Evolutionary conservation across 1,140 invertebrate genomes (phyloP), one percentile per base, ranked within the genome.

Genomic region (Saxidomus purpurata): DNA sequence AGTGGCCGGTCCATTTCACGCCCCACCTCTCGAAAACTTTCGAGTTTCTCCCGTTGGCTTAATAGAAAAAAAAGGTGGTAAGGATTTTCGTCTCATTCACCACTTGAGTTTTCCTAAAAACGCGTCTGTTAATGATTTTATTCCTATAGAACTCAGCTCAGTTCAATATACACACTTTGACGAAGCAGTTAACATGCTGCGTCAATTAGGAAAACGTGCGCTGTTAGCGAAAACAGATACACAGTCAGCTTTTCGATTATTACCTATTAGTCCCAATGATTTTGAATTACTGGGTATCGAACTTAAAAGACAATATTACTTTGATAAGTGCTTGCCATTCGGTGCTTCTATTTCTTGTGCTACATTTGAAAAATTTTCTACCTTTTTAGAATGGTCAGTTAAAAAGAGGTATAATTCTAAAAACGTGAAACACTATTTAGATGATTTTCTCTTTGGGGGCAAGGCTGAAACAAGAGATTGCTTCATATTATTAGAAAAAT

Each of bases 141-240:
- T 92, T 22, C 38, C 80, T 6, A 69, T 82, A 79, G 84, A 89
- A 0, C n/a, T 74, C 22, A 90, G 63, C 49, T 87, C 71, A 38
- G 61, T 92, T 17, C 38, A 74, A n/a, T 92, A 90, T 63, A 36
- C 86, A 13, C 69, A 38, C 19, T 89, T 92, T 28, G 89, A 92
- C 49, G 77, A 87, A 49, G 91, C 89, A 1, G 76, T 92, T 74
- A 28, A 49, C 17, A 43, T 91, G 4, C 34, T 91, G 31, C 80
- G 80, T 61, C 15, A 67, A n/a, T 63, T 82, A 28, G 89, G 91
- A n/a, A 4, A 40, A 67, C 47, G 34, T 17, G 47, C 52, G 8
- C 28, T 69, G 4, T 47, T 85, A 40, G 71, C 49, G 11, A 86
- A 90, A 59, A n/a, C n/a, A 1, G 89, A 91, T 31, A 84, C 90